Evolutionary conservation across 2,888 invertebrate species (phyloP), one percentile per base, ranked within the genome.

Genomic region (Lasioglossum zephyrum): DNA sequence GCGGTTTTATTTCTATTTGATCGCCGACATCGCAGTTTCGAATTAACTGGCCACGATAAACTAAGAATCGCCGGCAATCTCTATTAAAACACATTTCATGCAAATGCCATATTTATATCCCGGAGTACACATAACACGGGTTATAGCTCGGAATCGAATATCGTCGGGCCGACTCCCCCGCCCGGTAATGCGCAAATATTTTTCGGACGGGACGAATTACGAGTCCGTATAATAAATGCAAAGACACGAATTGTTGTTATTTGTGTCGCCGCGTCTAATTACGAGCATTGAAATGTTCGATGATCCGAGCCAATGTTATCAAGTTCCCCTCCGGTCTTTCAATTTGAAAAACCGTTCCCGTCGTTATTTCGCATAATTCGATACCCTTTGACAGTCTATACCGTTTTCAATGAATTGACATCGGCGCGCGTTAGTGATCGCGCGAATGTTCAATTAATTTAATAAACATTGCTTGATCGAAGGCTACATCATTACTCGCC

Each of bases 171-270:
- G 11, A 18, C 9, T 41, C 26, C 6, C 63, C 6, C 31, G 63
- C 16, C 73, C 41, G 75, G 74, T 73, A 76, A 77, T 36, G 74
- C 44, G 44, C 44, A 79, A 84, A 84, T 84, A 81, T 87, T 87
- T 86, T 79, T 76, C 70, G 57, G 78, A n/a, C 26, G 73, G 39
- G 16, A 2, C 63, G 63, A 63, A 31, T 63, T 63, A 73, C 77
- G 81, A 76, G 80, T 72, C 74, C 78, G 47, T 80, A 82, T 87
- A 83, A 88, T 87, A 87, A 87, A 88, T 88, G 89, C 85, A 74
- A 77, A 69, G 83, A 85, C 89, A 89, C 85, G 89, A 81, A 86
- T 84, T 81, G 88, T 77, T 73, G 86, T 76, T 73, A 88, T 81
- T 77, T 81, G 79, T 81, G 79, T 83, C 86, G 81, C 80, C 31